A percentile compares a stretch with the other conserved stretches of the same genome.
phyloP scores from a whole-genome alignment of 2,888 invertebrate genomes.

The Caenorhabditis drosophilae region DNA sequence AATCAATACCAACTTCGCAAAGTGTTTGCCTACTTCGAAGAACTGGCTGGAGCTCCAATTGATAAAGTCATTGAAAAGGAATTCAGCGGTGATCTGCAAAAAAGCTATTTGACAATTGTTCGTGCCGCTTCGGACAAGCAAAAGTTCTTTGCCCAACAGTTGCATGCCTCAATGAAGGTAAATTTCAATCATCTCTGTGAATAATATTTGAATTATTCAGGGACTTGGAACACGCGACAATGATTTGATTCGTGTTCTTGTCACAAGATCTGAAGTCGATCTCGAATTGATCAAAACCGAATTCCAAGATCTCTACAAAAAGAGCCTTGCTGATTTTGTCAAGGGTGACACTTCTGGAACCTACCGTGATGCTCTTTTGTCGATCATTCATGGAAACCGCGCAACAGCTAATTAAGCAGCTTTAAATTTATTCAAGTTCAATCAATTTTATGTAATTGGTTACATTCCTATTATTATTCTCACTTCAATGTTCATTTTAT shows the following conservation, averaged over 20 bases:
- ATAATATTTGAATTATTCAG: conserved; percentile 6
- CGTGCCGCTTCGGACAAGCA: conserved; percentile 52
- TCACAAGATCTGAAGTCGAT: conserved; percentile 73
- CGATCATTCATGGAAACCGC: conserved; percentile 63
- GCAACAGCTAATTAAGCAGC: conserved; percentile 18
- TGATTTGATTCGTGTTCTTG: conserved; percentile 63
- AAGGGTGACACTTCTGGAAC: conserved; percentile 56
- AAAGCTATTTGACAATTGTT: conserved; percentile 45
- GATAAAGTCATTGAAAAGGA: conserved; percentile 59
- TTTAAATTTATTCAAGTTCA: conserved; percentile 1
- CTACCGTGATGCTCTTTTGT: conserved; percentile 65
- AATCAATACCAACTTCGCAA: conserved; percentile 59
- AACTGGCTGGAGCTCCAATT: conserved; percentile 42
- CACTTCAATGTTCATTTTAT: too few relatives aligned
- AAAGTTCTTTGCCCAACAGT: conserved; percentile 64
- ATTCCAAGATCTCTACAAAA: conserved; percentile 73
- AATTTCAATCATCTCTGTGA: not conserved
- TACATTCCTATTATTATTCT: too few relatives aligned
- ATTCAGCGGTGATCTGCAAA: conserved; percentile 60
- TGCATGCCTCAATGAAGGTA: conserved; percentile 63
- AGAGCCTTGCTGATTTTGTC: conserved; percentile 54
- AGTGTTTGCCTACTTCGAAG: conserved; percentile 49
- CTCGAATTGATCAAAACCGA: conserved; percentile 83
- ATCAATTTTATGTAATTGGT: too few relatives aligned
- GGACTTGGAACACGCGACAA: conserved; percentile 62